These are phyloP conservation scores for Fistularia tabacaria DNA, from an alignment of 2,797 vertebrate genomes.

Conservation along the genomic window DNA sequence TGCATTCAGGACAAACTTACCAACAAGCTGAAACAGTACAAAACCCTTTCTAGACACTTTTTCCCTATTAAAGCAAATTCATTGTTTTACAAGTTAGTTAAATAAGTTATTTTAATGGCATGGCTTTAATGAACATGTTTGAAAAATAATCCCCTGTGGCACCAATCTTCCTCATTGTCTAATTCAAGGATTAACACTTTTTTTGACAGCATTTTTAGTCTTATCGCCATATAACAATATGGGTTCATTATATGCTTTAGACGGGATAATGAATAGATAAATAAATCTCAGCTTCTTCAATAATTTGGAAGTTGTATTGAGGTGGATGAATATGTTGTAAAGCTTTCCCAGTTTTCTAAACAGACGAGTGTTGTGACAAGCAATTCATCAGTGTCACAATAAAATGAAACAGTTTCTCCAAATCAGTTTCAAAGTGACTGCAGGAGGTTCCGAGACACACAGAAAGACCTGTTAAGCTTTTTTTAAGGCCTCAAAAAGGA, in stretches of 20 bases:
- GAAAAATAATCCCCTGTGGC: constrained; percentile 37
- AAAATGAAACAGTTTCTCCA: too few species aligned
- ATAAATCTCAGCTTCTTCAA: constrained; percentile 29
- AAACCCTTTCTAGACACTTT: constrained; percentile 18
- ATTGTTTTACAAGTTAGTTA: constrained; percentile 17
- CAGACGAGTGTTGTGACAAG: not conserved
- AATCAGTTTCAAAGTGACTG: too few species aligned
- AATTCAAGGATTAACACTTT: constrained; percentile 56
- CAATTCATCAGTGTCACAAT: constrained; percentile 1
- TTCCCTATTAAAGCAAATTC: constrained; percentile 34
- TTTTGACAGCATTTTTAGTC: constrained; percentile 35
- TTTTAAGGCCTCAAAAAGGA: too few species aligned
- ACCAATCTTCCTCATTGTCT: constrained; percentile 45
- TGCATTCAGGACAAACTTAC: constrained; percentile 18
- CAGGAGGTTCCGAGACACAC: too few species aligned
- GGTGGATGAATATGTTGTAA: constrained; percentile 43
- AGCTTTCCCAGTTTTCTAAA: not conserved
- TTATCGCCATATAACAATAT: constrained; percentile 52
- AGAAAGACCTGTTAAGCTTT: too few species aligned
- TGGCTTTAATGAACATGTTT: constrained; percentile 48
- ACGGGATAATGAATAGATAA: not conserved
- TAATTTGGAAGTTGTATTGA: constrained; percentile 52
- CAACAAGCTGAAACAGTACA: constrained; percentile 4
- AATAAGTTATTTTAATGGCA: constrained; percentile 45
- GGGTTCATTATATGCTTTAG: constrained; percentile 54